Evolutionary conservation across 2,888 invertebrate genomes (phyloP).

Genomic region (Lamellibrachia columna): DNA sequence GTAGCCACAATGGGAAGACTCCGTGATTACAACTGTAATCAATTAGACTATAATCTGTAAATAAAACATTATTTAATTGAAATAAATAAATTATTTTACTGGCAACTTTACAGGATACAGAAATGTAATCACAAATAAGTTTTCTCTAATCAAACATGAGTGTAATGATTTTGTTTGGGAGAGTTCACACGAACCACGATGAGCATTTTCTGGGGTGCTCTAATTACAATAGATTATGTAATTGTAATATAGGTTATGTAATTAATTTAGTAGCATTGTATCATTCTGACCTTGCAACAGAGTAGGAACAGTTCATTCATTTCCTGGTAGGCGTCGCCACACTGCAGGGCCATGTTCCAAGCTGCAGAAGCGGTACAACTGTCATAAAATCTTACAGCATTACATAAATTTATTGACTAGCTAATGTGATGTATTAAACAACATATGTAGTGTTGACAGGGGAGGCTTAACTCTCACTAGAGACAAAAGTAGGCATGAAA

Average conservation of each 20-base stretch:
- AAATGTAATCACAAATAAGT: neutral
- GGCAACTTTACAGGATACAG: neutral
- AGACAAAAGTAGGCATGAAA: neutral
- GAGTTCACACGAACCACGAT: neutral
- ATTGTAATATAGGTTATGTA: neutral
- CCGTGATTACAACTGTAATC: neutral
- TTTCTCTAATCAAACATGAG: neutral
- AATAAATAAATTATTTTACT: conserved; percentile 7
- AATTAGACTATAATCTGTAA: conserved; percentile 16
- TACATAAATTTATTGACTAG: too few relatives aligned
- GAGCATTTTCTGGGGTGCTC: neutral
- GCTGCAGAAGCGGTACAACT: conserved; percentile 43
- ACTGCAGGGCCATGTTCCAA: conserved; percentile 60
- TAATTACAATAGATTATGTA: too few relatives aligned
- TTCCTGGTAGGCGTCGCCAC: conserved; percentile 48
- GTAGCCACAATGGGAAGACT: neutral
- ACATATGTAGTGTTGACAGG: neutral
- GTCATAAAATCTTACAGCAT: too few relatives aligned
- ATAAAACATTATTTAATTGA: conserved; percentile 8
- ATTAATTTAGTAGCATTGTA: neutral
- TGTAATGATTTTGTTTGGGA: neutral
- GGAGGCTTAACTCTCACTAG: neutral
- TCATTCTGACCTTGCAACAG: conserved; percentile 50
- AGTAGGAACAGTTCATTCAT: conserved; percentile 56
- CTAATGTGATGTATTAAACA: too few relatives aligned